Percentiles rank a stretch among this genome's conserved stretches.
These are phyloP conservation scores for Lasioglossum baleicum DNA, from an alignment of 1,140 invertebrate species.

Conservation along the genomic window DNA sequence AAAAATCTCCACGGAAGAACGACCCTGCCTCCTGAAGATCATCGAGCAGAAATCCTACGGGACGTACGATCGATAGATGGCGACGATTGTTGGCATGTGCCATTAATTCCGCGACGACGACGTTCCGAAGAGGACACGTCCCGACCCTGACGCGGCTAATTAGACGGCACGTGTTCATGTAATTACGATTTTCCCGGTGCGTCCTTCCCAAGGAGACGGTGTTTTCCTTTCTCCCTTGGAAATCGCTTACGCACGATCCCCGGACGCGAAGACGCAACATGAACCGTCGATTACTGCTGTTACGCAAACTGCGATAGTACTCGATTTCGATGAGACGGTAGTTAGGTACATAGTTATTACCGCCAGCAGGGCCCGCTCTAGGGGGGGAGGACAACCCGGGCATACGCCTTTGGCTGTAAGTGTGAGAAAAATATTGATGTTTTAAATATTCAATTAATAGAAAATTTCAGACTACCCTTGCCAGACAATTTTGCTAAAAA, in stretches of 20 bases:
- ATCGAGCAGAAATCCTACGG: slow-evolving; percentile 19
- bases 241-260: no score
- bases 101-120: slow-evolving; percentile 22
- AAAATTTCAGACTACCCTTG: no score
- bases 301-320: background rate
- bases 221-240: background rate
- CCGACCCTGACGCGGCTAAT: slow-evolving; percentile 8
- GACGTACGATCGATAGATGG: slow-evolving; percentile 22
- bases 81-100: background rate
- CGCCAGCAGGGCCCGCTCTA: no score
- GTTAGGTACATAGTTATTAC: no score
- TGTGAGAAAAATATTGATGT: no score
- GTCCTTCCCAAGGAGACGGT: background rate
- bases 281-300: no score
- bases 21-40: slow-evolving; percentile 14
- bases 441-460: no score
- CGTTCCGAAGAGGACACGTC: background rate
- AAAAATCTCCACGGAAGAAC: slow-evolving; percentile 1
- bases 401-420: no score
- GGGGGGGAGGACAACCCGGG: no score
- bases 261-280: no score
- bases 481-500: no score
- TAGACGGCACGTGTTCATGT: background rate
- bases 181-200: background rate
- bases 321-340: no score